phyloP scores from a whole-genome alignment of 2,888 invertebrate genomes.

The Xestia c-nigrum region DNA sequence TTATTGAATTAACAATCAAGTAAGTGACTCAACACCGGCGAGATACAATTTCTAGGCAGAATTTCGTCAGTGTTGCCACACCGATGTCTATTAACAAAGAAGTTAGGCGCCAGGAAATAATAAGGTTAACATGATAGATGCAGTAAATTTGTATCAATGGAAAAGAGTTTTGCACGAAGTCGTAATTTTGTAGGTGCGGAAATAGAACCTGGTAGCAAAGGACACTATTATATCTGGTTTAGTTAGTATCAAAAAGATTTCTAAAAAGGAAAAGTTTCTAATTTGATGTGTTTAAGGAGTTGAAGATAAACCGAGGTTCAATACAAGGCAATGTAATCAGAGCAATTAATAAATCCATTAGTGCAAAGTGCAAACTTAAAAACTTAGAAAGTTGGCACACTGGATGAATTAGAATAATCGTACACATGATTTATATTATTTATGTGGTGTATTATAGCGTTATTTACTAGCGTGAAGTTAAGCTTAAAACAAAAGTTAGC shows the following conservation, averaged over 20 bases:
- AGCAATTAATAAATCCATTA: constrained; percentile 8
- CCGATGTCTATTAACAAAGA: constrained; percentile 48
- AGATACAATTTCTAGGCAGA: constrained; percentile 59
- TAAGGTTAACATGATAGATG: constrained; percentile 38
- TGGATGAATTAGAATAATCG: constrained; percentile 13
- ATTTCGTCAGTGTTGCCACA: constrained; percentile 63
- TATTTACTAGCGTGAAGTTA: constrained; percentile 54
- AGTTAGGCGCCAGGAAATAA: constrained; percentile 57
- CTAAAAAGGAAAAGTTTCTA: constrained; percentile 18
- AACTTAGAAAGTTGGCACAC: background rate
- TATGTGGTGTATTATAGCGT: constrained; percentile 33
- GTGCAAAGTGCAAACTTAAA: constrained; percentile 8
- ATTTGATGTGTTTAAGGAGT: background rate
- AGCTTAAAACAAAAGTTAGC: constrained; percentile 65
- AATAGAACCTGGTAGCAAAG: constrained; percentile 18
- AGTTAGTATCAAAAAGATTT: constrained; percentile 5
- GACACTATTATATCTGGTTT: constrained; percentile 23
- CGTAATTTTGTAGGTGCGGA: constrained; percentile 22
- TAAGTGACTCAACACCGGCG: constrained; percentile 63
- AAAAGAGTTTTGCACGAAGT: constrained; percentile 31
- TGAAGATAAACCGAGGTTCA: background rate
- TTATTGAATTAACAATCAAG: constrained; percentile 71
- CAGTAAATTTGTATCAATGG: constrained; percentile 36
- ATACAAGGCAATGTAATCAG: constrained; percentile 3
- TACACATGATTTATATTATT: constrained; percentile 45